Base-by-base conservation (phyloP, 2,113 vertebrate species). In the Phodopus roborovskii region DNA sequence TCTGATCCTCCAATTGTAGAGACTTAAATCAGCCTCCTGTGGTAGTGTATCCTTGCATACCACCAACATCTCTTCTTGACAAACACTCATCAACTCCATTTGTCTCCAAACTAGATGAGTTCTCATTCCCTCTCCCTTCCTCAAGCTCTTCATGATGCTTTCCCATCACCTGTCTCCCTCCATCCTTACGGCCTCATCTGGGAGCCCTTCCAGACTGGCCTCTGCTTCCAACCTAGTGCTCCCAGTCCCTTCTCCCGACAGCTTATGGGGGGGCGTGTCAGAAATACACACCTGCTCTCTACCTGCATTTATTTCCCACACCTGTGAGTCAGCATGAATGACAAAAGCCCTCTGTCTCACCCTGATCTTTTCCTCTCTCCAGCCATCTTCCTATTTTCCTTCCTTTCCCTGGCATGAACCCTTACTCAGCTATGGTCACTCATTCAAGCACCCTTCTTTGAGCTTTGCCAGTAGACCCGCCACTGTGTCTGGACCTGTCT, bases 31-130 rank as follows among this genome's bases (percentile, higher is more conserved):
- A 30, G 48, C 6, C 11, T 39, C 13, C 4, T 7, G 22, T 53
- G 39, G 77, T 36, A 30, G 13, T 1, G 3, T 19, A 4, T 11
- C 50, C 26, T 66, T 22, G 30, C 3, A 66, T 5, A 30, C 4
- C 22, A 26, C 90, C 68, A 28, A n/a, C 28, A 42, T 33, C 24
- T 20, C 17, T n/a, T 60, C 36, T 13, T 16, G 36, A 56, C 36
- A 48, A 20, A 74, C 5, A 0, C 28, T 36, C 33, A 1, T 16
- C 26, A 5, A 1, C 19, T n/a, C 45, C 30, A 15, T 28, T 13
- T 50, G 62, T 28, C 9, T 19, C 15, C n/a, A n/a, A 13, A 39
- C 42, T 13, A 17, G 91, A 62, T n/a, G 1, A 3, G 48, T 5
- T 10, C 0, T 56, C 30, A 28, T 53, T n/a, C 28, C 50, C 15